Evolutionary conservation across 2,113 vertebrate genomes (phyloP), one percentile per base, ranked within the genome.

Genomic region (Saguinus midas): DNA sequence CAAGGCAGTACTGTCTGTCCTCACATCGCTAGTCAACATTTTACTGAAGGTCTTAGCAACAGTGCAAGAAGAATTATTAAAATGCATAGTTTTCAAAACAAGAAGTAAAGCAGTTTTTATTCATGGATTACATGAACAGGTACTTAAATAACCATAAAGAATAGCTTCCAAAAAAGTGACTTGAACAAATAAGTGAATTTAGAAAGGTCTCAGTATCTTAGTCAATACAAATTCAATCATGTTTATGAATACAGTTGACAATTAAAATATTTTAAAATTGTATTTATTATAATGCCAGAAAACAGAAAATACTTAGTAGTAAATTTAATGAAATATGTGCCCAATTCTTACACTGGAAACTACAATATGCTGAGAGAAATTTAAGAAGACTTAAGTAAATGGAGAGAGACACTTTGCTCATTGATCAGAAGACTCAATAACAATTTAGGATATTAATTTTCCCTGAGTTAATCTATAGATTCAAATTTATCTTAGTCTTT

Each of bases 401-500:
- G 37, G 66, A 81, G 43, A 80, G 55, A 87, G 55, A 76, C 25
- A 45, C 10, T 21, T 66, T 82, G n/a, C n/a, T 75, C n/a, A 72
- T 76, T 11, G 13, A 58, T 48, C 50, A 48, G 78, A 66, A 85
- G 57, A 75, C n/a, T 61, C 32, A 68, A 68, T 27, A 43, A 3
- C 5, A 37, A 37, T 91, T 87, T 81, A 73, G 72, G 27, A 75
- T 82, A 16, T 86, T 84, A 76, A 16, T 83, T 95, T 25, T 72
- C 43, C 18, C 18, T 40, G 55, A 88, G n/a, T 68, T 94, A 66
- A 55, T 57, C 40, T 58, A 9, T 50, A 61, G 48, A 20, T 45
- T 91, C 12, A 91, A 79, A 79, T 64, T 84, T 66, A 64, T 95
- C 21, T 90, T 90, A 87, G 58, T 94, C 21, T 89, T 90, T 21